Conservation (phyloP, 2,888 invertebrate genomes). For the Drosophila picticornis region DNA sequence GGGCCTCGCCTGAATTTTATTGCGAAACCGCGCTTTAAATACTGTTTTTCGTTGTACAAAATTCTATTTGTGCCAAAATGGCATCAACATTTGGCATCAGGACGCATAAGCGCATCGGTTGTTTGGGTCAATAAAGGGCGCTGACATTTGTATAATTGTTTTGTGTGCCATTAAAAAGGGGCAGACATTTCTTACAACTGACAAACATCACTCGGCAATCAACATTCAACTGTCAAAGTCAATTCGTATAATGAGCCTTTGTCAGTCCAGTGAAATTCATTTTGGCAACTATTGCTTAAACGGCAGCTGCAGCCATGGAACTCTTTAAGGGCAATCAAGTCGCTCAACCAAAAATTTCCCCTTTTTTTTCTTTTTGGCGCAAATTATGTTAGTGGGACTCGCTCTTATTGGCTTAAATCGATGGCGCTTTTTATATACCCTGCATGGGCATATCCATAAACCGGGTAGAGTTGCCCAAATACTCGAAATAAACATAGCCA, state of each 20-base stretch:
- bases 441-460: not conserved
- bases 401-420: constrained; percentile 44
- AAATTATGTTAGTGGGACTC: constrained; percentile 35
- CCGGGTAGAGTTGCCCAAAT: not conserved
- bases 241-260: constrained; percentile 39
- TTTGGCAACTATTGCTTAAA: constrained; percentile 12
- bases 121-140: constrained; percentile 11
- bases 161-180: constrained; percentile 21
- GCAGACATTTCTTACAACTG: constrained; percentile 13
- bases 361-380: not conserved
- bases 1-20: constrained; percentile 56
- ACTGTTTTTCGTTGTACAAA: constrained; percentile 47
- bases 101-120: constrained; percentile 11
- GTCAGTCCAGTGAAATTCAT: constrained; percentile 9
- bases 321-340: constrained; percentile 20
- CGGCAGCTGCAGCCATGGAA: not conserved
- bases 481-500: not conserved
- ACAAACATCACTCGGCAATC: constrained; percentile 17
- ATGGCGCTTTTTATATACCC: constrained; percentile 29
- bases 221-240: constrained; percentile 43
- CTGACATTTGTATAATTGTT: constrained; percentile 50
- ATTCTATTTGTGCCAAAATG: constrained; percentile 46
- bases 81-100: constrained; percentile 31
- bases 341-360: constrained; percentile 6
- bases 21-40: constrained; percentile 60